phyloP scores from a whole-genome alignment of 2,888 invertebrate species.

The Hypsopygia costalis region DNA sequence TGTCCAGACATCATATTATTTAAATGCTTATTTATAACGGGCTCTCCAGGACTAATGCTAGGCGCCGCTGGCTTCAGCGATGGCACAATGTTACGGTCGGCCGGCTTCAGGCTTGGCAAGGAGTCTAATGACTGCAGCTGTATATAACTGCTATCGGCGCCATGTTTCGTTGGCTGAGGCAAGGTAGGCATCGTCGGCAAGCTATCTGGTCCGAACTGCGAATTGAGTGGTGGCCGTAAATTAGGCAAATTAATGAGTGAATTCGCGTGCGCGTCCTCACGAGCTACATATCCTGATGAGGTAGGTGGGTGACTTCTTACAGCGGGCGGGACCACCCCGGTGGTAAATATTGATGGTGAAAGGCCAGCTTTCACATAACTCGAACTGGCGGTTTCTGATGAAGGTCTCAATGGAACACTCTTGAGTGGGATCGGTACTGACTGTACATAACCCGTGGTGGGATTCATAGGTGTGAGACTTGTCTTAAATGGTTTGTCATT shows the following conservation, averaged over 20 bases:
- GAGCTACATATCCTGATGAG: slow-evolving; percentile 61
- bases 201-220: slow-evolving; percentile 61
- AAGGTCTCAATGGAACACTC: slow-evolving; percentile 27
- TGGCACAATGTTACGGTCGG: slow-evolving; percentile 48
- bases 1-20: slow-evolving; percentile 59
- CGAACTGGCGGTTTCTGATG: slow-evolving; percentile 49
- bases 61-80: slow-evolving; percentile 45
- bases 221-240: slow-evolving; percentile 50
- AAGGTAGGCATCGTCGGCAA: slow-evolving; percentile 69
- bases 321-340: slow-evolving; percentile 41
- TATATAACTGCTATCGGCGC: slow-evolving; percentile 63
- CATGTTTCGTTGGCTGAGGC: slow-evolving; percentile 55
- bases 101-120: slow-evolving; percentile 63
- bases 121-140: slow-evolving; percentile 66
- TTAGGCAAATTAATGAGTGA: slow-evolving; percentile 57
- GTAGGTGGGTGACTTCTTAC: slow-evolving; percentile 39
- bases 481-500: slow-evolving; percentile 33
- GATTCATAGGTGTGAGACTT: slow-evolving; percentile 30
- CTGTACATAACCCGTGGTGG: slow-evolving; percentile 52
- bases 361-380: slow-evolving; percentile 72
- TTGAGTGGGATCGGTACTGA: slow-evolving; percentile 38
- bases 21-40: slow-evolving; percentile 68
- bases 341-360: slow-evolving; percentile 60
- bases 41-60: slow-evolving; percentile 57
- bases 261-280: slow-evolving; percentile 56